Base-by-base conservation (phyloP, 2,797 vertebrate species). In the Poeciliopsis paucimaculata region DNA sequence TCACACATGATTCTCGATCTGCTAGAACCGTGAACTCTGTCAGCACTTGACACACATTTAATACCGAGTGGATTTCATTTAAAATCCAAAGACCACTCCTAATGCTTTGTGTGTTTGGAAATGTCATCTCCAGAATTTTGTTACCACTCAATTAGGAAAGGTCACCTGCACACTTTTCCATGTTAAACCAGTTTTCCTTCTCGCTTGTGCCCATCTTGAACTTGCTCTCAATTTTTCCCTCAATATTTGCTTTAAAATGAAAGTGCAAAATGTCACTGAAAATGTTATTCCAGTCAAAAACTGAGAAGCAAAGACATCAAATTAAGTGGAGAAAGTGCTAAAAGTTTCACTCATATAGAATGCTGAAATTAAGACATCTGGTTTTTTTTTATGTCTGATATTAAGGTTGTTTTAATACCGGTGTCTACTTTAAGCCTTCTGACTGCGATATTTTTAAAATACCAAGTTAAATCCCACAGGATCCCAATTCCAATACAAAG, bases 111-210 rank as follows among this genome's bases (percentile, higher is more conserved):
- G 62, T 82, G 78, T 83, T 86, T 88, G 79, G 77, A 93, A 93
- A 94, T 94, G 85, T 81, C 87, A 93, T 88, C 81, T 76, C 47
- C 87, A 84, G 89, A 91, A 83, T 75, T 91, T 93, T 92, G 31
- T 26, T 39, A 87, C 77, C 85, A 82, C 83, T 92, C 88, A 92
- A 94, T 95, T 94, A 95, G 84, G 87, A 92, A 95, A 95, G 94
- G 93, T 95, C 94, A 94, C 64, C 51, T 28, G 82, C 88, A 77
- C 83, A 72, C 26, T 36, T 82, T 82, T 87, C 57, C 85, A 76
- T 87, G 75, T 84, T 81, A 78, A 77, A 84, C 85, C 87, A 80
- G 75, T 82, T 91, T 80, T 70, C 45, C 86, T 86, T 88, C 76
- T 77, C 73, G 75, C 82, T 71, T 82, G 79, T 87, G 81, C 88